Evolutionary conservation across 92 coral and sea anemone species (phyloP), one percentile per base, ranked within the genome.

Genomic region (Muricea muricata): DNA sequence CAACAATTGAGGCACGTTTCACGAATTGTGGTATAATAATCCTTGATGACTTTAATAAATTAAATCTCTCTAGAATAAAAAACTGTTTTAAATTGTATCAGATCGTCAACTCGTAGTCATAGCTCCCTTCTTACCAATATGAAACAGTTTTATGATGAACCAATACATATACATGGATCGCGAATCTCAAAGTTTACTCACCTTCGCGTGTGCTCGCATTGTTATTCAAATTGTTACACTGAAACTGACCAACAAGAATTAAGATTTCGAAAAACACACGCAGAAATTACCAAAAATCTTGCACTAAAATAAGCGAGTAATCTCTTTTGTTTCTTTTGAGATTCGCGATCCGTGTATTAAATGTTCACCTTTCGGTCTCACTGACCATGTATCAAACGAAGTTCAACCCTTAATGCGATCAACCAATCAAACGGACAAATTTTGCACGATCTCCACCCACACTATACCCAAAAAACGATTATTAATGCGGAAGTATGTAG

Each of bases 401-500:
- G 76, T 66, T 50, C 69, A 63, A 74, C 75, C 74, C 48, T 63
- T 80, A 61, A 72, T 41, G 42, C 75, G 63, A 40, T 65, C 75
- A 46, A 72, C 35, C 26, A 72, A 58, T 42, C 76, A 72, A 41
- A 63, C 61, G 61, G 15, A 1, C 15, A 21, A 48, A 84, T 7
- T 20, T 35, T 63, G 24, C 40, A 31, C 70, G 26, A 34, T 12
- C 1, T 67, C 86, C 0, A 47, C 83, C 32, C 83, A 84, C 55
- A 25, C 73, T 83, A 35, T 68, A 32, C 84, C 87, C 40, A 31
- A 55, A 21, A 84, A 72, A n/a, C 50, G 83, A 1, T 63, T 54
- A 21, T 54, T 80, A 74, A 84, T 84, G 83, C 83, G 83, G 40
- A 84, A 66, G 31, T 84, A 84, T 75, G 35, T 84, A n/a, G 84